Conservation (phyloP, 2,888 invertebrate genomes). For the Eristalinus sepulchralis region DNA sequence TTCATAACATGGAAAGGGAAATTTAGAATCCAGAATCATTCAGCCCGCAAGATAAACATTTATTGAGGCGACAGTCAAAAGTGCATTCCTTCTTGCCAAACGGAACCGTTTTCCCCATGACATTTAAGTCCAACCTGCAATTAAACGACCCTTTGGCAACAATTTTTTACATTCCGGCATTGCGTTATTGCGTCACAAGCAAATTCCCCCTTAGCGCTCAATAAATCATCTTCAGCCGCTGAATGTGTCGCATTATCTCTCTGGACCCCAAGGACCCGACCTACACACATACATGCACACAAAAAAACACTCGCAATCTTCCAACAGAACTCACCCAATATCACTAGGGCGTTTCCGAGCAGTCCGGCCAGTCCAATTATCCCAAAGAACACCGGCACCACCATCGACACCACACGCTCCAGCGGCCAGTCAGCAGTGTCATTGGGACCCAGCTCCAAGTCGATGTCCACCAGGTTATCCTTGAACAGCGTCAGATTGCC, state of each 20-base stretch:
- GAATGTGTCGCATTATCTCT: not conserved
- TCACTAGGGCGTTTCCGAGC: slow-evolving; percentile 93
- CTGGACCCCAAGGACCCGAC: not conserved
- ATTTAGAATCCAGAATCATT: too few relatives aligned
- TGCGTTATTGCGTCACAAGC: not conserved
- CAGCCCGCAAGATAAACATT: too few relatives aligned
- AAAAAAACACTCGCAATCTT: not conserved
- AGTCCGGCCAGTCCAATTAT: slow-evolving; percentile 93
- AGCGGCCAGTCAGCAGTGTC: slow-evolving; percentile 81
- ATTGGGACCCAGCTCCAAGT: slow-evolving; percentile 80
- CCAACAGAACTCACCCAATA: slow-evolving; percentile 82
- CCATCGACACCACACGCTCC: slow-evolving; percentile 86
- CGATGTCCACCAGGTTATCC: slow-evolving; percentile 77
- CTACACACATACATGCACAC: not conserved
- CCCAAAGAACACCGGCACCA: slow-evolving; percentile 92
- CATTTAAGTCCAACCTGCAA: too few relatives aligned
- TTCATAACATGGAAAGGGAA: too few relatives aligned
- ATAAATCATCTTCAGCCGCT: not conserved
- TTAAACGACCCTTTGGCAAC: too few relatives aligned
- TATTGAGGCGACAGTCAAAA: too few relatives aligned
- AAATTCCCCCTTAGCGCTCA: not conserved
- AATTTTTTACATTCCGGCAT: too few relatives aligned
- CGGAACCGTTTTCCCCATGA: too few relatives aligned
- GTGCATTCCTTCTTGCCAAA: too few relatives aligned
- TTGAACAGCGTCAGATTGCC: slow-evolving; percentile 58